Base-by-base conservation (phyloP, 1,140 invertebrate species). In the Cotesia glomerata region DNA sequence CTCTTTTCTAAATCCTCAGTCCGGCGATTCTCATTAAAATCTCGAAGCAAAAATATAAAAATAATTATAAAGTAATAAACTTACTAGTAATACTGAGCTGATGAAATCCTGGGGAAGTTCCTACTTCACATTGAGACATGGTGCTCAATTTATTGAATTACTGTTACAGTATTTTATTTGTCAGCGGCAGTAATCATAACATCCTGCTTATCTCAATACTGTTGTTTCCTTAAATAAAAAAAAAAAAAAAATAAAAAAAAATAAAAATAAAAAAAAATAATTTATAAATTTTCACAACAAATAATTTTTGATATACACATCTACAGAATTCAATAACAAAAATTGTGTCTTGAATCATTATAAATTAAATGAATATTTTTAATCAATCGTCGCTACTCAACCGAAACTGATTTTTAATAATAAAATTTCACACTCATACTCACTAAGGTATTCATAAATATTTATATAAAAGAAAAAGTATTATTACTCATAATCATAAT, bases 41-140 rank as follows among this genome's bases (percentile, higher is more conserved):
- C 26, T 26, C 26, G 1, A 26, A 26, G 26, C 1, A 26, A 26
- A 26, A 26, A 1, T 54, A 7, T 13, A 14, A 13, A n/a, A 54
- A 54, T 54, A 51, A 45, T 56, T 67, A 58, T 52, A 5, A 67
- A 18, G 5, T 34, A 34, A 26, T n/a, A 11, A 72, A 85, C 84
- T 85, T 86, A 91, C 91, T 90, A 84, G 90, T 91, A 75, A 92
- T 85, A 80, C 88, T 90, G 32, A 92, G 86, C 83, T 91, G 90
- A 82, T 91, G 88, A 86, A 90, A 91, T 83, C 89, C 90, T 79
- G 88, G 83, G 54, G 88, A 84, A 75, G 86, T 80, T 75, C 78
- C 76, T 59, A 85, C 85, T 78, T 88, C 86, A 72, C 81, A 83
- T 79, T 84, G 84, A 75, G 84, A 86, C 84, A 86, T 86, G 78